Evolutionary conservation across 2,888 invertebrate species (phyloP).

Genomic region (Pammene fasciana): DNA sequence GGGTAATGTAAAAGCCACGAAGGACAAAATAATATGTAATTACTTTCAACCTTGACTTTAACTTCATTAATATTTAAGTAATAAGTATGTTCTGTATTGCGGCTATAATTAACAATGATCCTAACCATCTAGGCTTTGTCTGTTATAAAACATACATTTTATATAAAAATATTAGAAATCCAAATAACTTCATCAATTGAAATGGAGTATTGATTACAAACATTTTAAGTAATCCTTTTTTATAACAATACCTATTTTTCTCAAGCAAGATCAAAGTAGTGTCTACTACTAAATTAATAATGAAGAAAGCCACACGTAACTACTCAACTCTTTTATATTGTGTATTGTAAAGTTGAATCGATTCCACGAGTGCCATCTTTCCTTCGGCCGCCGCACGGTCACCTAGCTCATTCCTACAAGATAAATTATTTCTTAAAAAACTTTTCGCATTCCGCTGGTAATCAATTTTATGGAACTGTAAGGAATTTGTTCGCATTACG

Average conservation of each 20-base stretch:
- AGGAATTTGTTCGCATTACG: conserved; percentile 26
- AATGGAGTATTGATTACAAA: no score
- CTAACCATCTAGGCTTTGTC: no score
- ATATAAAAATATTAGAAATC: no score
- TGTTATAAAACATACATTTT: no score
- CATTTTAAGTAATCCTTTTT: no score
- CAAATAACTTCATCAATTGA: no score
- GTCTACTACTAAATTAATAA: no score
- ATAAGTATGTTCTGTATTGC: conserved; percentile 1
- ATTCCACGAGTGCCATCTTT: background rate
- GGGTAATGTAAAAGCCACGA: conserved; percentile 17
- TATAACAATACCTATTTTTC: no score
- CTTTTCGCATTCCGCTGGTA: conserved; percentile 31
- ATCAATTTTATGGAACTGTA: conserved; percentile 36
- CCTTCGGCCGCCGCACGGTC: background rate
- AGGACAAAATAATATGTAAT: conserved; percentile 25
- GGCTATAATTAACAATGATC: background rate
- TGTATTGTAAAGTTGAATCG: background rate
- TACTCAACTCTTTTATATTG: no score
- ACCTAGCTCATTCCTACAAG: conserved; percentile 29
- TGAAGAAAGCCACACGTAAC: no score
- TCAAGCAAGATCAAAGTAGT: no score
- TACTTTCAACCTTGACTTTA: conserved; percentile 24
- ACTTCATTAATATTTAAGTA: conserved; percentile 19
- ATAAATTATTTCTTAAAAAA: conserved; percentile 33